Conservation (phyloP, 2,113 vertebrate species). For the Eurystomus gularis region DNA sequence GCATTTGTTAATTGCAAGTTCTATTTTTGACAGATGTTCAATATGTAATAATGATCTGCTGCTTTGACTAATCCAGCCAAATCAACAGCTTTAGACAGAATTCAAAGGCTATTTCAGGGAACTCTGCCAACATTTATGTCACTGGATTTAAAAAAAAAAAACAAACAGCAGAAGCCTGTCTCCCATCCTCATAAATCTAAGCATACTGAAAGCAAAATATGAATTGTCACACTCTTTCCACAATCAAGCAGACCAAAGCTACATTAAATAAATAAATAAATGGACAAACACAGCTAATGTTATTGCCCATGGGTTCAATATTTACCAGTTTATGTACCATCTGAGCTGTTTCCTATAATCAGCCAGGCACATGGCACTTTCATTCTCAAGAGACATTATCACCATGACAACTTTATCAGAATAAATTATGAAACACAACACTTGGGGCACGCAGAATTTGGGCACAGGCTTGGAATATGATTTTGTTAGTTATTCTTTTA, state of each 20-base stretch:
- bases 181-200: conserved; percentile 29
- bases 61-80: conserved; percentile 76
- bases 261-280: conserved; percentile 53
- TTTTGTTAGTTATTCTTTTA: conserved; percentile 66
- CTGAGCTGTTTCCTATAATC: conserved; percentile 78
- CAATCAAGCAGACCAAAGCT: conserved; percentile 33
- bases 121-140: conserved; percentile 57
- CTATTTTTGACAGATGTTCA: conserved; percentile 78
- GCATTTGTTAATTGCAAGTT: conserved; percentile 74
- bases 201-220: conserved; percentile 4
- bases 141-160: conserved; percentile 6
- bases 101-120: conserved; percentile 72
- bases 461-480: conserved; percentile 60
- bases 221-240: conserved; percentile 22
- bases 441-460: conserved; percentile 65
- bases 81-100: conserved; percentile 69
- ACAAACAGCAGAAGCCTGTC: background rate
- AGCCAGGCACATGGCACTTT: conserved; percentile 74
- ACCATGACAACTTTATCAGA: conserved; percentile 85
- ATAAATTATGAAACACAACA: conserved; percentile 75
- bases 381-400: conserved; percentile 74
- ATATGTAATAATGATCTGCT: conserved; percentile 75
- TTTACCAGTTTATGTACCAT: conserved; percentile 77
- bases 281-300: conserved; percentile 34
- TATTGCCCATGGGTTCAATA: conserved; percentile 74